These are phyloP conservation scores for Camponotus fellah DNA, from an alignment of 2,888 invertebrate genomes.

Conservation along the genomic window DNA sequence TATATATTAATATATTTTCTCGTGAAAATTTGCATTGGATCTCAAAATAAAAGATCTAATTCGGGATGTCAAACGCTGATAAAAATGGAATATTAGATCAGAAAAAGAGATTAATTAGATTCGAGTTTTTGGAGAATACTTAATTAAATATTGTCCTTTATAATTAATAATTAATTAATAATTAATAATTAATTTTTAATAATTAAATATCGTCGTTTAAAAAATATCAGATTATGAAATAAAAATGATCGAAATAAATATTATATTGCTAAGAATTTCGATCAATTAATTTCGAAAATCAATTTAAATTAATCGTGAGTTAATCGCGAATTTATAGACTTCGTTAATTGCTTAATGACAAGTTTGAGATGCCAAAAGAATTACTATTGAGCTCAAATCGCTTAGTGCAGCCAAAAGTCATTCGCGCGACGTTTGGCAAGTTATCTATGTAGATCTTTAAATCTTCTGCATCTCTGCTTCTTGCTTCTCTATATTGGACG, in stretches of 20 bases:
- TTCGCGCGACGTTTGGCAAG: slow-evolving; percentile 45
- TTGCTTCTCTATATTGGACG: slow-evolving; percentile 32
- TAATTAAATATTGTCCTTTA: neutral
- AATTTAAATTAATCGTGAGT: neutral
- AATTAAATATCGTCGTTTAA: neutral
- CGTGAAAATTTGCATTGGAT: neutral
- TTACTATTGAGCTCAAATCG: slow-evolving; percentile 15
- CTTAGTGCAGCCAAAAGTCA: slow-evolving; percentile 15
- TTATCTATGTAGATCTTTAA: neutral
- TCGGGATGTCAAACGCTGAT: neutral
- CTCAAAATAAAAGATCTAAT: neutral
- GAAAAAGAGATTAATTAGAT: neutral
- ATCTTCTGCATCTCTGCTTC: slow-evolving; percentile 25
- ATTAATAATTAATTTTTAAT: too few species aligned
- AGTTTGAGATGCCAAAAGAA: neutral
- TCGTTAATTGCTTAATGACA: slow-evolving; percentile 8
- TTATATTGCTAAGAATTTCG: neutral
- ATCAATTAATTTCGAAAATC: neutral
- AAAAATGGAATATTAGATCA: neutral
- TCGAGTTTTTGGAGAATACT: neutral
- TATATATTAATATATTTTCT: neutral
- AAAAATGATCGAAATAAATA: neutral
- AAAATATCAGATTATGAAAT: neutral
- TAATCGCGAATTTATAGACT: neutral
- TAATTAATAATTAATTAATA: too few species aligned